phyloP scores from a whole-genome alignment of 2,113 vertebrate genomes.

The Donacobius atricapilla region DNA sequence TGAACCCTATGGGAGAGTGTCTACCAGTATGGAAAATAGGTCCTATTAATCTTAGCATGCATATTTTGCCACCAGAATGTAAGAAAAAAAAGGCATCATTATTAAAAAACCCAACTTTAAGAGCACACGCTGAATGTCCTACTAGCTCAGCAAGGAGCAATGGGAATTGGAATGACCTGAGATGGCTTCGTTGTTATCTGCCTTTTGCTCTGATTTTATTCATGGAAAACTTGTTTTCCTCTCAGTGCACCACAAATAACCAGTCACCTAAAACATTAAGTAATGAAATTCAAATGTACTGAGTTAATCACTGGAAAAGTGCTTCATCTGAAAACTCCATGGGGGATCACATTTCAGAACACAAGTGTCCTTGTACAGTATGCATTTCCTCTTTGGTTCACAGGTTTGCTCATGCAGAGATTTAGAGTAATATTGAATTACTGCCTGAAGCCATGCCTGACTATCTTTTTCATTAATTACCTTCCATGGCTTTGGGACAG shows the following conservation, averaged over 20 bases:
- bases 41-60: not conserved
- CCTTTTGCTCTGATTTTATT: conserved; percentile 39
- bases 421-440: conserved; percentile 62
- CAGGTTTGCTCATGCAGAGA: conserved; percentile 47
- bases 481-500: conserved; percentile 55
- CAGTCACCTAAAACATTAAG: conserved; percentile 54
- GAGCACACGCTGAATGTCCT: not conserved
- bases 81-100: not conserved
- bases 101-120: not conserved
- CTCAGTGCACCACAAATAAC: conserved; percentile 24
- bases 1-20: not conserved
- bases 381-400: conserved; percentile 55
- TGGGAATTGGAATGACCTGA: not conserved
- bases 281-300: conserved; percentile 54
- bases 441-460: conserved; percentile 56
- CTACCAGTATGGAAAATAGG: not conserved
- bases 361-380: conserved; percentile 49
- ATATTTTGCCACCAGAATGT: not conserved
- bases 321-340: conserved; percentile 38
- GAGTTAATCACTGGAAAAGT: conserved; percentile 61
- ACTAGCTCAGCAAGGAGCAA: not conserved
- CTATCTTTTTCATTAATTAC: conserved; percentile 65
- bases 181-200: not conserved
- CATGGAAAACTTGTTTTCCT: conserved; percentile 44
- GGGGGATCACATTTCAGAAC: conserved; percentile 48